Conservation (phyloP, 2,797 vertebrate genomes). For the Leptatherina wallacei region DNA sequence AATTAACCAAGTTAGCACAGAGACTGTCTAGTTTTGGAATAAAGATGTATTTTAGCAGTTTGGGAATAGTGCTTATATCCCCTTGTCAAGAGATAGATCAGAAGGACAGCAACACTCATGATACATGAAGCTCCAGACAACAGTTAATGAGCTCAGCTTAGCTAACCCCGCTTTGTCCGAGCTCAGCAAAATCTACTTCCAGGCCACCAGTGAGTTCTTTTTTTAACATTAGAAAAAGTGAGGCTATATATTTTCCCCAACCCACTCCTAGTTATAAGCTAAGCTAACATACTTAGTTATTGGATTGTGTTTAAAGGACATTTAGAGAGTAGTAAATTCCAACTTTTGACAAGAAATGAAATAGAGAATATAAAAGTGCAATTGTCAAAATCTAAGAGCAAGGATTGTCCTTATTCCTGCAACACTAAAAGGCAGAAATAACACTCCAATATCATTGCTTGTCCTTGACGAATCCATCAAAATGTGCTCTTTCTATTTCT, state of each 20-base stretch:
- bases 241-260: not conserved
- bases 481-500: constrained; percentile 20
- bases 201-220: not conserved
- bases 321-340: not conserved
- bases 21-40: not conserved
- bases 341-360: not conserved
- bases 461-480: constrained; percentile 33
- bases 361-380: constrained; percentile 4
- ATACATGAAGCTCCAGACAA: not conserved
- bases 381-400: not conserved
- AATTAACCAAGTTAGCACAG: not conserved
- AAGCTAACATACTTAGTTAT: not conserved
- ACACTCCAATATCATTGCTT: not conserved
- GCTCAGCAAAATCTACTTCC: not conserved
- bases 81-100: not conserved
- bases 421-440: not conserved
- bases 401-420: not conserved
- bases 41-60: not conserved
- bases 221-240: not conserved
- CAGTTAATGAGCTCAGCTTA: not conserved
- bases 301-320: constrained; percentile 1
- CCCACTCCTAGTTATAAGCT: not conserved
- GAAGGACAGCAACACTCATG: not conserved
- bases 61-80: not conserved
- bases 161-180: not conserved